Percentiles rank a stretch among this genome's conserved stretches.
Evolutionary conservation across 2,888 invertebrate genomes (phyloP).

Genomic region (Adelognathus sp.): DNA sequence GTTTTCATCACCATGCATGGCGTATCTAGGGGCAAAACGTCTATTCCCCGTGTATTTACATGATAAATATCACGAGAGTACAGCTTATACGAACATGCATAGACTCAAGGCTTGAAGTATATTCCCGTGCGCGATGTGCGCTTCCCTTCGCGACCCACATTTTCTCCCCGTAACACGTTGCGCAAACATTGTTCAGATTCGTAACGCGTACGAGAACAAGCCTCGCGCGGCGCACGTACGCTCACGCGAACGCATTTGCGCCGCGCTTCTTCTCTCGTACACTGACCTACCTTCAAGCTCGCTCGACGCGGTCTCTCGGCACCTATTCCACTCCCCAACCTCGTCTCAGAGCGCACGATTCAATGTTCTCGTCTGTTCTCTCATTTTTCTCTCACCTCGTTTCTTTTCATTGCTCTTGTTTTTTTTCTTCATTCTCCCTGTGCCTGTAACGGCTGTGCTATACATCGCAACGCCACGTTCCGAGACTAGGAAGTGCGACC

Average conservation of each 20-base stretch:
- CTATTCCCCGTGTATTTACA: conserved; percentile 17
- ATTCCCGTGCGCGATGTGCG: conserved; percentile 22
- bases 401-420: not conserved
- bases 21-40: not conserved
- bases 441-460: not conserved
- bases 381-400: not conserved
- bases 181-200: conserved; percentile 55
- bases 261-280: conserved; percentile 10
- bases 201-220: conserved; percentile 48
- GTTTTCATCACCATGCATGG: conserved; percentile 2
- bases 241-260: conserved; percentile 41
- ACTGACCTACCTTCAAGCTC: conserved; percentile 58
- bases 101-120: not conserved
- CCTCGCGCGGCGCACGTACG: conserved; percentile 30
- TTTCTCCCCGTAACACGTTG: conserved; percentile 47
- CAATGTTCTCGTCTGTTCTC: conserved; percentile 23
- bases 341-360: conserved; percentile 35
- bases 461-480: conserved; percentile 25
- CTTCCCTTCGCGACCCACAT: conserved; percentile 50
- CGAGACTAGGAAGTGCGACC: conserved; percentile 21
- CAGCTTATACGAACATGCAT: not conserved
- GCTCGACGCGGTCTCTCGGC: conserved; percentile 6
- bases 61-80: not conserved
- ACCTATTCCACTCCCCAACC: conserved; percentile 13
- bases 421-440: not conserved